Percentiles rank a stretch among this genome's conserved stretches.
These are phyloP conservation scores for Gambusia holbrooki DNA, from an alignment of 2,113 vertebrate species.

Conservation along the genomic window DNA sequence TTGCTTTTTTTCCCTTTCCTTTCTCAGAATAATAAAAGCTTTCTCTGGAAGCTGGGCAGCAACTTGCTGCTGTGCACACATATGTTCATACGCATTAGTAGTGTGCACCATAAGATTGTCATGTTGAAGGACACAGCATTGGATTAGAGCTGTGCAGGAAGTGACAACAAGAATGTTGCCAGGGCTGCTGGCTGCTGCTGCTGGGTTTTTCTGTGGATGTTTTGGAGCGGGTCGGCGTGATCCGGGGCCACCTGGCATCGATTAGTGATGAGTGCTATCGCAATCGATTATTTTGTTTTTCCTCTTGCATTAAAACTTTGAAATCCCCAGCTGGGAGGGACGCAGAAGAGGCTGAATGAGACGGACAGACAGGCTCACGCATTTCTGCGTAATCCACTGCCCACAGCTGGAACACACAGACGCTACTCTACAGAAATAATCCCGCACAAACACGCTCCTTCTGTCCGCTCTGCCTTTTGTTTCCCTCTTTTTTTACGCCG, in stretches of 20 bases:
- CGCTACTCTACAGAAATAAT: conserved; percentile 64
- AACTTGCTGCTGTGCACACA: conserved; percentile 47
- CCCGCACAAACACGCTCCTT: conserved; percentile 55
- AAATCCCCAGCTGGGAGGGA: conserved; percentile 10
- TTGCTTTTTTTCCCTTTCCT: conserved; percentile 53
- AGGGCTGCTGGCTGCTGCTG: conserved; percentile 45
- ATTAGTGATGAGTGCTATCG: conserved; percentile 10
- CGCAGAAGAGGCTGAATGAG: conserved; percentile 40
- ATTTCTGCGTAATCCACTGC: conserved; percentile 68
- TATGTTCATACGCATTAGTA: conserved; percentile 45
- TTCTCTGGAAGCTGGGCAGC: conserved; percentile 37
- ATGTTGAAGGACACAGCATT: conserved; percentile 56
- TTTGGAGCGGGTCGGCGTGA: conserved; percentile 11
- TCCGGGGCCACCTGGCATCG: conserved; percentile 2
- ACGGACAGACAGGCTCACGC: conserved; percentile 39
- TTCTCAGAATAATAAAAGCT: conserved; percentile 42
- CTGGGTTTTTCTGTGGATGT: conserved; percentile 23
- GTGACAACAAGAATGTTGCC: conserved; percentile 54
- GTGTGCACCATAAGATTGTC: conserved; percentile 62
- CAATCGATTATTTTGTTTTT: not conserved
- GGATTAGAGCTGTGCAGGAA: conserved; percentile 69
- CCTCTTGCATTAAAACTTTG: conserved; percentile 27
- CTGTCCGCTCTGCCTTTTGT: conserved; percentile 31
- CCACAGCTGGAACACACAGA: conserved; percentile 71
- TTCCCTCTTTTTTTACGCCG: conserved; percentile 10